phyloP scores from a whole-genome alignment of 2,888 invertebrate genomes.

The Gasteruption jaculator region DNA sequence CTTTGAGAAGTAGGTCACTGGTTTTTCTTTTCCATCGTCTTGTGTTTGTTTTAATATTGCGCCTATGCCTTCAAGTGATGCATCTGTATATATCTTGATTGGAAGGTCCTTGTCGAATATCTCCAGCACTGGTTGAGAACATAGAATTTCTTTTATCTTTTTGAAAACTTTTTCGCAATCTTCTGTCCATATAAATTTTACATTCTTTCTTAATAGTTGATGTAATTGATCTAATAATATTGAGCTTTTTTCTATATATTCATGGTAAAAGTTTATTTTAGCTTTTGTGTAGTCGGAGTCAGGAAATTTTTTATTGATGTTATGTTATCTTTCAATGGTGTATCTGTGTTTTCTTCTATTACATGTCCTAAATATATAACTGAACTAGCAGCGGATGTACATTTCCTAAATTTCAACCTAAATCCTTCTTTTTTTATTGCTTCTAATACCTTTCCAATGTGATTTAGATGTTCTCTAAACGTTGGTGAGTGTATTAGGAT shows the following conservation, averaged over 20 bases:
- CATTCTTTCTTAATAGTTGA: conserved; percentile 14
- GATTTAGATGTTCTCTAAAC: conserved; percentile 10
- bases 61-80: conserved; percentile 12
- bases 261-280: conserved; percentile 11
- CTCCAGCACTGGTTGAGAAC: conserved; percentile 13
- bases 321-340: conserved; percentile 8
- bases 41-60: conserved; percentile 17
- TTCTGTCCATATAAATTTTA: conserved; percentile 16
- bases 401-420: conserved; percentile 21
- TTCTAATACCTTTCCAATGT: conserved; percentile 7
- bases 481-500: conserved; percentile 10
- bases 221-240: conserved; percentile 11
- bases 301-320: conserved; percentile 10
- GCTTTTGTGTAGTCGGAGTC: conserved; percentile 4
- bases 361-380: conserved; percentile 22
- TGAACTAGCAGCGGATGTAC: conserved; percentile 18
- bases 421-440: conserved; percentile 13
- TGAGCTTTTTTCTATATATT: conserved; percentile 12
- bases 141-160: conserved; percentile 15
- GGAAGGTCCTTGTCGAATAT: conserved; percentile 12
- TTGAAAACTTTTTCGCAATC: conserved; percentile 17
- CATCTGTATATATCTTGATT: conserved; percentile 15
- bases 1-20: conserved; percentile 8
- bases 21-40: conserved; percentile 9
- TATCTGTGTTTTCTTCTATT: conserved; percentile 21